phyloP scores from a whole-genome alignment of 2,888 invertebrate genomes.

The Meteorus cinctellus region DNA sequence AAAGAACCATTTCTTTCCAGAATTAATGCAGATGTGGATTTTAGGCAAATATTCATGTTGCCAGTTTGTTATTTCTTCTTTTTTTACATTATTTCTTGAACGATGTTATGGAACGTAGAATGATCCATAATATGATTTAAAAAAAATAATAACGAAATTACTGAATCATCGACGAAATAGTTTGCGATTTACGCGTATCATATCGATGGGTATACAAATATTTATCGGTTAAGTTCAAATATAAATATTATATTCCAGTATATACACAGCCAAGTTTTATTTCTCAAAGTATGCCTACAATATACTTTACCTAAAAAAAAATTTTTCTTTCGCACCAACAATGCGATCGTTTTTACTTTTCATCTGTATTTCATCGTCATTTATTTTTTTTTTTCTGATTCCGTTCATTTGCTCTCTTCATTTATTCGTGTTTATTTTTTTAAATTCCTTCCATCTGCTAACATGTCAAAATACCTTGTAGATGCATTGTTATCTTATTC shows the following conservation, averaged over 20 bases:
- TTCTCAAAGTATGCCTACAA: conserved; percentile 35
- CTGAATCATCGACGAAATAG: neutral
- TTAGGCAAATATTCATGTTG: neutral
- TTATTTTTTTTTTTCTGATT: conserved; percentile 20
- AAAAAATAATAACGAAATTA: neutral
- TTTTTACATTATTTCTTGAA: neutral
- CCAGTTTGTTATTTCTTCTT: neutral
- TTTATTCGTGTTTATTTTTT: too few species aligned
- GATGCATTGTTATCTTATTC: neutral
- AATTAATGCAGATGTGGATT: neutral
- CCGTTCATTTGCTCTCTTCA: neutral
- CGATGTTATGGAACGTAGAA: neutral
- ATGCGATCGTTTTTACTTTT: conserved; percentile 28
- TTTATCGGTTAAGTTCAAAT: conserved; percentile 30
- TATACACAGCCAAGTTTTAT: conserved; percentile 51
- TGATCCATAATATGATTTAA: neutral
- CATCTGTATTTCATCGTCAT: conserved; percentile 25
- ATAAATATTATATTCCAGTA: conserved; percentile 47
- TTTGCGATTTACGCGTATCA: neutral
- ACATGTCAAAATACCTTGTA: conserved; percentile 16
- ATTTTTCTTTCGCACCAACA: conserved; percentile 8
- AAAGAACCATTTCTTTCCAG: neutral
- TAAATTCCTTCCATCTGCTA: too few species aligned
- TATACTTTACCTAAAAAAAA: conserved; percentile 23
- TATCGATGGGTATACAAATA: conserved; percentile 17